Evolutionary conservation across 2,888 invertebrate genomes (phyloP).

Genomic region (Scrobipalpa atriplicella): DNA sequence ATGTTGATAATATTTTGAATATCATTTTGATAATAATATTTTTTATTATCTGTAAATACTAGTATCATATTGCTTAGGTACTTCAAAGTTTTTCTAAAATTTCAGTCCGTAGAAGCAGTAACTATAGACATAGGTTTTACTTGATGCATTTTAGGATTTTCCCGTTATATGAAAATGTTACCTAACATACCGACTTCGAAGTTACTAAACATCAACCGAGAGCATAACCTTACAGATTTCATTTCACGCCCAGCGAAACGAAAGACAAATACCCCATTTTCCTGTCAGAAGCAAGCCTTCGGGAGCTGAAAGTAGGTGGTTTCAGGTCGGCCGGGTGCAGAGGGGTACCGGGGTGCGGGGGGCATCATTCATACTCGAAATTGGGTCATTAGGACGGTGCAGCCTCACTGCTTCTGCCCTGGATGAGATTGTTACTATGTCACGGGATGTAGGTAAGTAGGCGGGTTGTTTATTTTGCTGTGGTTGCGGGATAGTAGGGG

Average conservation of each 20-base stretch:
- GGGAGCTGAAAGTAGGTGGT: constrained; percentile 17
- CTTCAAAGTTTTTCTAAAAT: too few species aligned
- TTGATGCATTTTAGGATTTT: too few species aligned
- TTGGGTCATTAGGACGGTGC: constrained; percentile 50
- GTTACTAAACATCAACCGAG: neutral
- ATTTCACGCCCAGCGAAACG: neutral
- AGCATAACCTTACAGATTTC: neutral
- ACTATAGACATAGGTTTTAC: too few species aligned
- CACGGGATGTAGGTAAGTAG: constrained; percentile 18
- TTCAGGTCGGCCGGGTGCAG: constrained; percentile 28
- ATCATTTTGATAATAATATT: too few species aligned
- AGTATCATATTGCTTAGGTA: too few species aligned
- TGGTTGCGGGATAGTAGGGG: neutral
- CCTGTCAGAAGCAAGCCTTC: constrained; percentile 4
- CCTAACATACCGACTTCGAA: too few species aligned
- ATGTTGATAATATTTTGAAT: too few species aligned
- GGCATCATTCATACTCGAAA: constrained; percentile 25
- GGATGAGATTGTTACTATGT: constrained; percentile 36
- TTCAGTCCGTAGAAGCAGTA: too few species aligned
- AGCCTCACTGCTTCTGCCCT: constrained; percentile 15
- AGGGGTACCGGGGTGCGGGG: constrained; percentile 31
- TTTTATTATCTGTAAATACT: too few species aligned
- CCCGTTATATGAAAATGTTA: too few species aligned
- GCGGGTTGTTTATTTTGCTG: neutral
- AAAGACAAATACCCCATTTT: neutral